These are phyloP conservation scores for Cotesia typhae DNA, from an alignment of 1,140 invertebrate genomes.

Conservation along the genomic window DNA sequence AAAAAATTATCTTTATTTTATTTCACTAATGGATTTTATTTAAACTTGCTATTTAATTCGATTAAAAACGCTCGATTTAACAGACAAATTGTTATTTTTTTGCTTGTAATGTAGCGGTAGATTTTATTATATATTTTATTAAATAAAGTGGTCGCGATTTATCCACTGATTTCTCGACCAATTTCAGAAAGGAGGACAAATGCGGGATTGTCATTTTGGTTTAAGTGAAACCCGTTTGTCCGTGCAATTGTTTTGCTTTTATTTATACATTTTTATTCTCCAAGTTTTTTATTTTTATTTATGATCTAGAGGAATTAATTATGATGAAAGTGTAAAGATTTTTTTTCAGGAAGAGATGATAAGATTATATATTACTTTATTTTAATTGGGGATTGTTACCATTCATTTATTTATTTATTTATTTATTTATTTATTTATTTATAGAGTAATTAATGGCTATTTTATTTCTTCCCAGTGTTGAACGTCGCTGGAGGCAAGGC, in stretches of 20 bases:
- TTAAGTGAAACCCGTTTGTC: constrained; percentile 14
- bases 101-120: too few relatives aligned
- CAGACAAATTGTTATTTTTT: too few relatives aligned
- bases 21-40: too few relatives aligned
- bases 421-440: too few relatives aligned
- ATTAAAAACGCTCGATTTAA: too few relatives aligned
- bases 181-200: constrained; percentile 26
- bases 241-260: background rate
- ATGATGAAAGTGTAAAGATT: constrained; percentile 15
- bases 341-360: background rate
- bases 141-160: background rate
- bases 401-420: background rate
- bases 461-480: constrained; percentile 74
- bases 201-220: constrained; percentile 11
- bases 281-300: background rate
- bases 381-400: constrained; percentile 12
- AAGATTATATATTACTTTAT: background rate
- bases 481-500: constrained; percentile 95
- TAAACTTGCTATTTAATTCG: too few relatives aligned
- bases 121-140: too few relatives aligned
- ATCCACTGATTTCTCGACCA: constrained; percentile 21
- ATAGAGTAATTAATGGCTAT: too few relatives aligned
- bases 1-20: constrained; percentile 1
- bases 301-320: background rate
- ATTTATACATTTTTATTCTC: background rate